Conservation (phyloP, 2,888 invertebrate species). For the Clistopyga incitator region DNA sequence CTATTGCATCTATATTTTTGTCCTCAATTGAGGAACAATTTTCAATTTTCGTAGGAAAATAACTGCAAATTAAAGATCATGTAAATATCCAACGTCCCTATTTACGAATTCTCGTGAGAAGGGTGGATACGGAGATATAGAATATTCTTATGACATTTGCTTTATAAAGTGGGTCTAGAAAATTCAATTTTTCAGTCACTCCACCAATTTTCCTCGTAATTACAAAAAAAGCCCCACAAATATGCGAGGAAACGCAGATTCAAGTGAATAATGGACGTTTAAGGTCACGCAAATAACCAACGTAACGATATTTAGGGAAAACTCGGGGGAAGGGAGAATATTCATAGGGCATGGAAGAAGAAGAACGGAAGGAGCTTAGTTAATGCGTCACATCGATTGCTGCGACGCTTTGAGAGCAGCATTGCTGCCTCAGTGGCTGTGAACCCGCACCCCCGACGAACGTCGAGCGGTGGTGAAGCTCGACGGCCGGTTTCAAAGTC, state of each 20-base stretch:
- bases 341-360: not conserved
- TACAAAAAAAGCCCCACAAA: not conserved
- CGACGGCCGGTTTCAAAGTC: constrained; percentile 69
- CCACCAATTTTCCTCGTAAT: no score
- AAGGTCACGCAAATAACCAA: not conserved
- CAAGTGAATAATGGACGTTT: not conserved
- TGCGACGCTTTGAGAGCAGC: constrained; percentile 14
- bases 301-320: not conserved
- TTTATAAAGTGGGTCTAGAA: no score
- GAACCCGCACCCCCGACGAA: constrained; percentile 59
- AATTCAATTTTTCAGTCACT: no score
- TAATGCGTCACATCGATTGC: constrained; percentile 60
- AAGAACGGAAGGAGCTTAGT: constrained; percentile 47
- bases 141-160: no score
- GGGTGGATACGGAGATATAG: no score
- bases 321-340: not conserved
- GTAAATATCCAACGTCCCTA: not conserved
- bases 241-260: not conserved
- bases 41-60: no score
- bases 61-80: not conserved
- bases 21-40: no score
- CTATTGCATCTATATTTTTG: not conserved
- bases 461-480: constrained; percentile 43
- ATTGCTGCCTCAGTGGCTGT: constrained; percentile 44
- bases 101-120: not conserved